Percentiles rank a stretch among this genome's conserved stretches.
Evolutionary conservation across 2,888 invertebrate genomes (phyloP).

Genomic region (Diabrotica balteata): DNA sequence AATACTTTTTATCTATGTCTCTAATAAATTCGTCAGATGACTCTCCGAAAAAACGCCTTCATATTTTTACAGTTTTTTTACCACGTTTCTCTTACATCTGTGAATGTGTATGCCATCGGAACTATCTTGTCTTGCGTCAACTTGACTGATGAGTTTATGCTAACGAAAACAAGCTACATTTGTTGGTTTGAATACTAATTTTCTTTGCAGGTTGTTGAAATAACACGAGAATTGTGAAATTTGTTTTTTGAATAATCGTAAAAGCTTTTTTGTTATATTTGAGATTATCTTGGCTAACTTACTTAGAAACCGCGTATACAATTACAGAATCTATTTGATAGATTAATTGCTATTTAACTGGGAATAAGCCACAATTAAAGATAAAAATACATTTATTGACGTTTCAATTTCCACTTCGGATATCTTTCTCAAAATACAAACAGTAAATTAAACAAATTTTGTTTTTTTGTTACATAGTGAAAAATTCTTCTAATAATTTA

Average conservation of each 20-base stretch:
- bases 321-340: too few relatives aligned
- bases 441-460: too few relatives aligned
- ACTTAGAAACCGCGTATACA: too few relatives aligned
- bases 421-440: too few relatives aligned
- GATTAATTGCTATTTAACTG: too few relatives aligned
- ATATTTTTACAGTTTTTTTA: conserved; percentile 25
- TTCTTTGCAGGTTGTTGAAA: conserved; percentile 11
- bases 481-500: too few relatives aligned
- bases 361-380: too few relatives aligned
- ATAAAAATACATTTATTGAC: too few relatives aligned
- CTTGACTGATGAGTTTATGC: conserved; percentile 28
- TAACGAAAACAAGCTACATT: conserved; percentile 27
- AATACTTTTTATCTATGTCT: conserved; percentile 16
- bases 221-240: conserved; percentile 2
- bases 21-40: conserved; percentile 24
- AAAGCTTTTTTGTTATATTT: too few relatives aligned
- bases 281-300: too few relatives aligned
- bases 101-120: conserved; percentile 16
- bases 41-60: conserved; percentile 18
- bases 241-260: not conserved
- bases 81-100: conserved; percentile 12
- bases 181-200: conserved; percentile 27
- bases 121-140: conserved; percentile 27
- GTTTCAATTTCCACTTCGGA: too few relatives aligned
- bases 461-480: too few relatives aligned